Base-by-base conservation (phyloP, 2,113 vertebrate genomes). In the Pandion haliaetus region DNA sequence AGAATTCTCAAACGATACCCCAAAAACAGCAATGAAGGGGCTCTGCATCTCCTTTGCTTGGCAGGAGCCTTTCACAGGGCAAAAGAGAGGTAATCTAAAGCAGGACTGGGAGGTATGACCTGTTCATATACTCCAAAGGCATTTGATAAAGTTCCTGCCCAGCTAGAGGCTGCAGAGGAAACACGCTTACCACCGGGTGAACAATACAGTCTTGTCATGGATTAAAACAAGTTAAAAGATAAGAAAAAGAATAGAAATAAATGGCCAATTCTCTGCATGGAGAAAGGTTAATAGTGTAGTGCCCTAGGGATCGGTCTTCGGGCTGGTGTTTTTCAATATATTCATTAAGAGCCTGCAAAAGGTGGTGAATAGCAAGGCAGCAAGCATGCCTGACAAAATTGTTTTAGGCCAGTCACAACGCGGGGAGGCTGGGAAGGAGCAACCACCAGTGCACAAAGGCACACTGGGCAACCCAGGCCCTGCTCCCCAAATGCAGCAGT, bases 171-270 rank as follows among this genome's bases (percentile, higher is more conserved):
- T 52, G 52, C 5, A 42, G 82, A 69, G 66, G 38, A 70, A 92
- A 66, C 47, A 10, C 9, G 1, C 73, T 52, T 79, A 88, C 23
- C 86, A 42, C 25, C 2, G 2, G 76, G 83, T 31, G 74, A 88
- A 17, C 4, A 6, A 63, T n/a, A 45, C 90, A 85, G 49, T 12
- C 82, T 55, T 83, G 94, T 61, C 65, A n/a, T 26, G 62, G 86
- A 90, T 93, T 93, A 92, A 93, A 97, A 92, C 62, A 88, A 83
- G 94, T 66, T 74, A 96, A 92, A 82, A 96, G 88, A 58, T 38
- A 82, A 62, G 62, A 88, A 97, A 88, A 71, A 77, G 65, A 92
- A 91, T 38, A 61, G 90, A 95, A 95, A 96, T 65, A 96, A 96
- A 95, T 52, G 86, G 79, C 32, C 96, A 92, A 69, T 86, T 96